Conservation (phyloP, 2,797 vertebrate genomes). For the Astyanax mexicanus region DNA sequence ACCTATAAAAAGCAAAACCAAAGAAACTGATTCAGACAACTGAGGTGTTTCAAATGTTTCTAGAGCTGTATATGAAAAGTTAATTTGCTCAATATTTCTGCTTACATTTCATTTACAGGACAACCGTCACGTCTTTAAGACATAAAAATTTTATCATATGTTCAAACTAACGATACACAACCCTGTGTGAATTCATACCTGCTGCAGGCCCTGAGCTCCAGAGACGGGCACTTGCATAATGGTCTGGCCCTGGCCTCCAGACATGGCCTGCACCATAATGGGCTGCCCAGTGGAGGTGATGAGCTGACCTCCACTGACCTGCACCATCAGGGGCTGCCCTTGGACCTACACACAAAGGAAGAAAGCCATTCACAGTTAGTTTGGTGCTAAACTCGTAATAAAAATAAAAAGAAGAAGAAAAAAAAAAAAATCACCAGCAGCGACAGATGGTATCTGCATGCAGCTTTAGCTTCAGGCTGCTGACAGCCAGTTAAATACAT, state of each 20-base stretch:
- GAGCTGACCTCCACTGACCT: slow-evolving; percentile 97
- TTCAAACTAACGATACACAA: too few species aligned
- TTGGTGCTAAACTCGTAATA: too few species aligned
- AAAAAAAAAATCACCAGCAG: neutral
- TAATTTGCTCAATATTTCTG: too few species aligned
- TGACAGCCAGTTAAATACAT: neutral
- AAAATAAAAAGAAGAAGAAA: too few species aligned
- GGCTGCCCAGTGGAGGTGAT: slow-evolving; percentile 99
- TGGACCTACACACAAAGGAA: slow-evolving; percentile 82
- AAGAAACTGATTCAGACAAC: too few species aligned
- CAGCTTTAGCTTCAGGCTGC: slow-evolving; percentile 1
- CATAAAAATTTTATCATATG: too few species aligned
- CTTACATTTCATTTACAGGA: too few species aligned
- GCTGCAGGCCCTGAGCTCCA: slow-evolving; percentile 94
- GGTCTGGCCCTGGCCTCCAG: slow-evolving; percentile 94
- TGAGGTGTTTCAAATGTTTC: too few species aligned
- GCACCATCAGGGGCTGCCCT: slow-evolving; percentile 98
- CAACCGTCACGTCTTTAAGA: too few species aligned
- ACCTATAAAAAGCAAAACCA: too few species aligned
- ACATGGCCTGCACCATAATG: slow-evolving; percentile 99
- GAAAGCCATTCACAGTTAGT: neutral
- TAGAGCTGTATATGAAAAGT: too few species aligned
- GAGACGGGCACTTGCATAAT: slow-evolving; percentile 99
- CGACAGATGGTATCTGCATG: neutral
- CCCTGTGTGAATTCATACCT: slow-evolving; percentile 76